Evolutionary conservation across 1,140 invertebrate genomes (phyloP).

Genomic region (Amphibalanus amphitrite): DNA sequence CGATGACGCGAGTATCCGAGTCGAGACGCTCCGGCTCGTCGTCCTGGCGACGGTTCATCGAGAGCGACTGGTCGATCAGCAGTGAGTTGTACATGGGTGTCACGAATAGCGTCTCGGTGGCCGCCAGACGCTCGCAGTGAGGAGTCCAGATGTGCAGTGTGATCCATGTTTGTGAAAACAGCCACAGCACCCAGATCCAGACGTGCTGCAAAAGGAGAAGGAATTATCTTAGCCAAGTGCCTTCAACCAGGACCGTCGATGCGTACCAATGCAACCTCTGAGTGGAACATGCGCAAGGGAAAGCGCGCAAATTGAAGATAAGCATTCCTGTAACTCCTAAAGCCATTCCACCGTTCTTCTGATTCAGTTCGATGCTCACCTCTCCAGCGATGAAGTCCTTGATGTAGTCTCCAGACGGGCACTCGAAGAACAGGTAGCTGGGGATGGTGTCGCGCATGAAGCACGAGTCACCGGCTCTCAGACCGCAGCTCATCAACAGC

Average conservation of each 20-base stretch:
- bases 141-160: slow-evolving; percentile 93
- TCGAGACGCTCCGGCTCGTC: slow-evolving; percentile 78
- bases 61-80: slow-evolving; percentile 89
- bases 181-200: slow-evolving; percentile 82
- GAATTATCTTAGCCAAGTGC: too few relatives aligned
- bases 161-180: slow-evolving; percentile 87
- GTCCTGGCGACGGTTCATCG: slow-evolving; percentile 77
- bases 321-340: too few relatives aligned
- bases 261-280: too few relatives aligned
- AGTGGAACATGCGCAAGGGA: too few relatives aligned
- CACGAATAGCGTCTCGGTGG: slow-evolving; percentile 90
- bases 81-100: slow-evolving; percentile 84
- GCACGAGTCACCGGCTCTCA: slow-evolving; percentile 66
- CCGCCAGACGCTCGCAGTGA: slow-evolving; percentile 86
- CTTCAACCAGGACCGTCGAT: too few relatives aligned
- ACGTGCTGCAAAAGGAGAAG: slow-evolving; percentile 39
- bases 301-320: too few relatives aligned
- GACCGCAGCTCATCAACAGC: slow-evolving; percentile 69
- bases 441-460: slow-evolving; percentile 30
- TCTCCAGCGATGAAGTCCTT: slow-evolving; percentile 69
- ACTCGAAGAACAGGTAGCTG: slow-evolving; percentile 76
- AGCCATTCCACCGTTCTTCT: too few relatives aligned
- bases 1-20: slow-evolving; percentile 40
- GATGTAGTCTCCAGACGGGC: slow-evolving; percentile 58
- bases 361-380: too few relatives aligned